Conservation (phyloP, 2,797 vertebrate species). For the Eulemur mongoz region DNA sequence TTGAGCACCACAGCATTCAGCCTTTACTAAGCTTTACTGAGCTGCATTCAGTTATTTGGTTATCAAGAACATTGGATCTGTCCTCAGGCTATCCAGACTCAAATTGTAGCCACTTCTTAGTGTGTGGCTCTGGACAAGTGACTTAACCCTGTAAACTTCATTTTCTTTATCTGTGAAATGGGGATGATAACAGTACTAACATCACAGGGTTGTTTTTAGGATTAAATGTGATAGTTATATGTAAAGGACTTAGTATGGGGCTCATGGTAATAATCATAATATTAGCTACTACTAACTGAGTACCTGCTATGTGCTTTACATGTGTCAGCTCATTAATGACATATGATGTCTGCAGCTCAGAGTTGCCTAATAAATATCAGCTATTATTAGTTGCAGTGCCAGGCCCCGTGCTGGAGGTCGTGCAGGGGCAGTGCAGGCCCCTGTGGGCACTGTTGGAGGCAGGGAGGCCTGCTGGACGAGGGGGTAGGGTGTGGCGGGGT, state of each 20-base stretch:
- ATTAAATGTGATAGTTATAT: background rate
- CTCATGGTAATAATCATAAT: background rate
- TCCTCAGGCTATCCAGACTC: background rate
- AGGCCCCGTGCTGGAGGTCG: background rate
- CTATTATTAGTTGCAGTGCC: background rate
- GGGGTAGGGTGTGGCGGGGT: background rate
- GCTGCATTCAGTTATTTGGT: background rate
- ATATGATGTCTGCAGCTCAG: background rate
- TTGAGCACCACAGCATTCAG: background rate
- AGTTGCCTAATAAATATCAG: background rate
- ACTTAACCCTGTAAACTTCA: background rate
- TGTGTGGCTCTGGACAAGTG: background rate
- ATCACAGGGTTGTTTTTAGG: background rate
- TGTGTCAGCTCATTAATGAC: background rate
- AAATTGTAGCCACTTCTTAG: background rate
- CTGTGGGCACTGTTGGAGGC: background rate
- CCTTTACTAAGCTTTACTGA: background rate
- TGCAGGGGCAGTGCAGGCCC: background rate
- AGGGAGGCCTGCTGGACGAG: background rate
- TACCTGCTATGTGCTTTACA: background rate
- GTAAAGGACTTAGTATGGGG: background rate
- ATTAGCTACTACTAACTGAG: background rate
- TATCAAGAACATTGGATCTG: background rate
- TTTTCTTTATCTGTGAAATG: slow-evolving; percentile 30
- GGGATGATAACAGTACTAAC: background rate